These are phyloP conservation scores for Balearica regulorum DNA, from an alignment of 2,797 vertebrate genomes.

Conservation along the genomic window DNA sequence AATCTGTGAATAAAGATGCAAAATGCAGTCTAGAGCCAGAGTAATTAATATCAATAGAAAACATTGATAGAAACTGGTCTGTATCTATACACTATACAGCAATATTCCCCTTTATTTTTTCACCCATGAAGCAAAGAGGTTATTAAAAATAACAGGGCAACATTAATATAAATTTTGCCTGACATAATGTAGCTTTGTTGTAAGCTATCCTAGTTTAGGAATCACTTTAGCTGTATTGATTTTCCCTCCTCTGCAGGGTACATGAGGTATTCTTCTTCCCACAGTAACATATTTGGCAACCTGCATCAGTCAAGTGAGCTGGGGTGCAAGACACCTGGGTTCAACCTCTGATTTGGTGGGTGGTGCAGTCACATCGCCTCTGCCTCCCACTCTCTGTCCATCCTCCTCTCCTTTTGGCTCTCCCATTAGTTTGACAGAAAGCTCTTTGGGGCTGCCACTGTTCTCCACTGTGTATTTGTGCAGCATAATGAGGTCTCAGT, in stretches of 20 bases:
- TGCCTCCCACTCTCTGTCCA: background rate
- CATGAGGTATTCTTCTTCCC: background rate
- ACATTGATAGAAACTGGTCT: background rate
- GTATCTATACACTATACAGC: background rate
- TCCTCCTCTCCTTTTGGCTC: background rate
- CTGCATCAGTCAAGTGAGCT: background rate
- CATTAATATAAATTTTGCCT: background rate
- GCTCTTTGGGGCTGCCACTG: background rate
- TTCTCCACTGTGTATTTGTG: background rate
- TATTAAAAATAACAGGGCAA: background rate
- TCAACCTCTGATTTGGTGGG: background rate
- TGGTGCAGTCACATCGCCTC: background rate
- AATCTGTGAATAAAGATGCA: background rate
- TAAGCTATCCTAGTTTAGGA: background rate
- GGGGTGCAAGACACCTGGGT: background rate
- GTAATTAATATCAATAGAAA: background rate
- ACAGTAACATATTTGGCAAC: background rate
- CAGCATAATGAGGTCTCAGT: background rate
- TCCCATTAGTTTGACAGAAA: background rate
- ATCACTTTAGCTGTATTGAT: background rate
- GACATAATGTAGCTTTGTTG: background rate
- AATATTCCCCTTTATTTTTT: background rate
- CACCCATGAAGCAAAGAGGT: background rate
- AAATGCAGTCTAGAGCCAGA: background rate
- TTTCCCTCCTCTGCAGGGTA: background rate